These are phyloP conservation scores for Tachysurus vachellii DNA, from an alignment of 2,113 vertebrate genomes.

Conservation along the genomic window DNA sequence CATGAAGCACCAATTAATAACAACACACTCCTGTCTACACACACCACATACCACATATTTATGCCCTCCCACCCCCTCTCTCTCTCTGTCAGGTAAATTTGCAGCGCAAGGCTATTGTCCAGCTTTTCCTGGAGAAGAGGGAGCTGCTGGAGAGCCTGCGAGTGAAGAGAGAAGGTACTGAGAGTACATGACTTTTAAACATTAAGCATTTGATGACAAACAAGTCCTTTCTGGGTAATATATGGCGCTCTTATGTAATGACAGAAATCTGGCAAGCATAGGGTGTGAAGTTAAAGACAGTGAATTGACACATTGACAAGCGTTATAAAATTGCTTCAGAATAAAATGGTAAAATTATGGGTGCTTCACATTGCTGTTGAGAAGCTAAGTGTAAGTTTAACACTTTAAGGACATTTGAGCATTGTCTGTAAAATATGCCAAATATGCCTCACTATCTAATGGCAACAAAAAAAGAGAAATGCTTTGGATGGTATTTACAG, in stretches of 20 bases:
- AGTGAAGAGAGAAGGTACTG: slow-evolving; percentile 74
- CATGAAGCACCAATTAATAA: slow-evolving; percentile 50
- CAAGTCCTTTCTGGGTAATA: neutral
- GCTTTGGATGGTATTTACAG: slow-evolving; percentile 43
- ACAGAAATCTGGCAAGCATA: neutral
- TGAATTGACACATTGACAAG: neutral
- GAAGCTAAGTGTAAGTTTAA: neutral
- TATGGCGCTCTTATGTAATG: neutral
- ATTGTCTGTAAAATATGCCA: neutral
- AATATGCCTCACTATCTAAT: neutral
- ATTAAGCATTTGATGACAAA: slow-evolving; percentile 11
- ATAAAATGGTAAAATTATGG: neutral
- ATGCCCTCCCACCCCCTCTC: slow-evolving; percentile 20
- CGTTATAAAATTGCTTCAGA: neutral
- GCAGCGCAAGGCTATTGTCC: slow-evolving; percentile 77
- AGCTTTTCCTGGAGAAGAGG: slow-evolving; percentile 78
- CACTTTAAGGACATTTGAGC: neutral
- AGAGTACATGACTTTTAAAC: neutral
- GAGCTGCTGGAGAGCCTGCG: slow-evolving; percentile 73
- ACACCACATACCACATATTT: slow-evolving; percentile 37
- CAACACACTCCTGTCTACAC: slow-evolving; percentile 36
- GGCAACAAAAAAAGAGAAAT: slow-evolving; percentile 17
- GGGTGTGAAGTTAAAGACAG: neutral
- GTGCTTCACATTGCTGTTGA: neutral
- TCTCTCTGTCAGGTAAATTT: slow-evolving; percentile 71